Conservation (phyloP, 2,888 invertebrate species). For the Neria commutata region DNA sequence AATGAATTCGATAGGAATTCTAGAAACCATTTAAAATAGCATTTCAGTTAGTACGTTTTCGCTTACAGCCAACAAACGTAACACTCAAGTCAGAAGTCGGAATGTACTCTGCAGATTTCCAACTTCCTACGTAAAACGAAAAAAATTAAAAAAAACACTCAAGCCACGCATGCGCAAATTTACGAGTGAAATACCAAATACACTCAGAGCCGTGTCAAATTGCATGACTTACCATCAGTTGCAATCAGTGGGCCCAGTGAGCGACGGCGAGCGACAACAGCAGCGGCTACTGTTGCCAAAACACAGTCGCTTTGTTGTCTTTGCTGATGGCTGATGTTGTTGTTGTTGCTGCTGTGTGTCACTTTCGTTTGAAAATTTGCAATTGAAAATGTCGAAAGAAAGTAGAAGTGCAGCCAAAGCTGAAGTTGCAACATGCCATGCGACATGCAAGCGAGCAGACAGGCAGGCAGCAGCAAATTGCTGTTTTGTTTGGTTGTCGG, state of each 20-base stretch:
- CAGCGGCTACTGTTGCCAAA: conserved; percentile 2
- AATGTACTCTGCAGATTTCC: too few relatives aligned
- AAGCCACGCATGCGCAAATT: not conserved
- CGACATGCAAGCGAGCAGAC: conserved; percentile 9
- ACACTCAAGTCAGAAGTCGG: too few relatives aligned
- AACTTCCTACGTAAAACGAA: too few relatives aligned
- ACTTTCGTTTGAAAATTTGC: conserved; percentile 37
- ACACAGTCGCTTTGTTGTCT: not conserved
- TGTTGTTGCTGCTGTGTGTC: conserved; percentile 36
- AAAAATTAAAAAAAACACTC: not conserved
- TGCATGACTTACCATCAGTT: not conserved
- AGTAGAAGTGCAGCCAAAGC: conserved; percentile 38
- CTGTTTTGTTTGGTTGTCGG: conserved; percentile 47
- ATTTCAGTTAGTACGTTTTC: too few relatives aligned
- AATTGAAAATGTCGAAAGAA: conserved; percentile 44
- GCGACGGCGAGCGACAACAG: conserved; percentile 6
- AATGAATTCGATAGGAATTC: too few relatives aligned
- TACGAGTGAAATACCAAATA: not conserved
- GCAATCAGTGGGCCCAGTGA: conserved; percentile 8
- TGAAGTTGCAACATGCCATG: too few relatives aligned
- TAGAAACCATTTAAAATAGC: too few relatives aligned
- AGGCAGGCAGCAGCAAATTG: not conserved
- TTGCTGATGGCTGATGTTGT: conserved; percentile 1
- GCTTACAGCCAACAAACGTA: too few relatives aligned
- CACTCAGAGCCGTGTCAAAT: not conserved